These are phyloP conservation scores for Amblyraja radiata DNA, from an alignment of 2,797 vertebrate genomes.

Conservation along the genomic window DNA sequence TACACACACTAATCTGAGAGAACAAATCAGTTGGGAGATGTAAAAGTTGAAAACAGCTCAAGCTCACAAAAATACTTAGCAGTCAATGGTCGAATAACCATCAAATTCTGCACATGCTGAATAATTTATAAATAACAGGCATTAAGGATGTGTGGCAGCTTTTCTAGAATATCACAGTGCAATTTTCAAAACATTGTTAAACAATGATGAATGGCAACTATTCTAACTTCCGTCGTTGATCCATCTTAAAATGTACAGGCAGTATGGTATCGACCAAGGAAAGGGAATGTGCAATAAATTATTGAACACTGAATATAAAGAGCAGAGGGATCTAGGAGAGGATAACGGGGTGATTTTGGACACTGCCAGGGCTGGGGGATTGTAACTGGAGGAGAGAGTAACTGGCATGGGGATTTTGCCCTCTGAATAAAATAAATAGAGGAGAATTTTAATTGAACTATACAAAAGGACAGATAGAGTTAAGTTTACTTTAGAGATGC, in stretches of 20 bases:
- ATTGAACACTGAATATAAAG: too few species aligned
- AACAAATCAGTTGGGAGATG: background rate
- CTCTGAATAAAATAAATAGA: too few species aligned
- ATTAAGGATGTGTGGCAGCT: background rate
- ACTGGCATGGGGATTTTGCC: too few species aligned
- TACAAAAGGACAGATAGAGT: too few species aligned
- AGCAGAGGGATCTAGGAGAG: background rate
- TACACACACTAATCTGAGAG: background rate
- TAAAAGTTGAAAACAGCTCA: background rate
- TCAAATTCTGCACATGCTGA: conserved; percentile 16
- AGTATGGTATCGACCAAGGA: background rate
- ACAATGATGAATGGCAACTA: background rate
- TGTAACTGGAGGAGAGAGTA: too few species aligned
- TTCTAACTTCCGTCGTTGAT: background rate
- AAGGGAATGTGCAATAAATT: too few species aligned
- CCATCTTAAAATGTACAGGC: background rate
- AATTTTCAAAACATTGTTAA: background rate
- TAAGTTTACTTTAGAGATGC: too few species aligned
- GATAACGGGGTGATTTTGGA: background rate
- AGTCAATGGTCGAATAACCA: background rate
- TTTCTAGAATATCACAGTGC: background rate
- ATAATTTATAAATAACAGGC: background rate
- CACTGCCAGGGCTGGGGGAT: too few species aligned
- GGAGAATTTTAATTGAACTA: too few species aligned
- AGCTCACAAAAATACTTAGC: background rate